Base-by-base conservation (phyloP, 23 tunicate genomes). In the Diplosoma virens region DNA sequence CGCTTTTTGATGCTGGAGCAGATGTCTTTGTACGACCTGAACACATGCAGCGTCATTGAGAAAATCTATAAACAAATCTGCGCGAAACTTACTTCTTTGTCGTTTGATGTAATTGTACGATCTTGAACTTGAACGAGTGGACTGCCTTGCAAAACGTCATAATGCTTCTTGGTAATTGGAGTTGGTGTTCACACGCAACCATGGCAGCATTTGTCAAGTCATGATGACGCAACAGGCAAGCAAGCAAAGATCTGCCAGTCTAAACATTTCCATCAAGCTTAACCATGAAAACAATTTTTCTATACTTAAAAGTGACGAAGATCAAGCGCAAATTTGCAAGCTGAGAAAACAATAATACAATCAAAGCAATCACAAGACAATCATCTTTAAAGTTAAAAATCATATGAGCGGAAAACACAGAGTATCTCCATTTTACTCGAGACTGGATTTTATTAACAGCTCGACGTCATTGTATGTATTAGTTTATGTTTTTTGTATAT, bases 181-280 rank as follows among this genome's bases (percentile, higher is more conserved):
- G 61, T 41, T 73, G 31, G 59, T 83, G 30, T 30, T 78, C 79
- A 33, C 37, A n/a, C 24, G 45, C 26, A 22, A 58, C 70, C 58
- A 72, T 32, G 7, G 84, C 73, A 24, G 81, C 81, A 54, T 84
- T 76, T 1, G 81, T 79, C 35, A 89, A 60, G 34, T 89, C 77
- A 25, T 83, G 96, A 46, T 82, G 87, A 48, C 83, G 83, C 54
- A 89, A 82, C 80, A 89, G 45, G 69, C 96, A 89, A 6, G 96
- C 89, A 28, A 89, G 41, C 45, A 32, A 71, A 4, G 24, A 72
- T 47, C 89, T 58, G 41, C 89, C 89, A 66, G 69, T 37, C 96
- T 89, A 78, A 30, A 60, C 58, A 68, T 3, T 4, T n/a, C n/a
- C n/a, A n/a, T n/a, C n/a, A n/a, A n/a, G n/a, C n/a, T n/a, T n/a